Base-by-base conservation (phyloP, 2,113 vertebrate species). In the Sylvia atricapilla region DNA sequence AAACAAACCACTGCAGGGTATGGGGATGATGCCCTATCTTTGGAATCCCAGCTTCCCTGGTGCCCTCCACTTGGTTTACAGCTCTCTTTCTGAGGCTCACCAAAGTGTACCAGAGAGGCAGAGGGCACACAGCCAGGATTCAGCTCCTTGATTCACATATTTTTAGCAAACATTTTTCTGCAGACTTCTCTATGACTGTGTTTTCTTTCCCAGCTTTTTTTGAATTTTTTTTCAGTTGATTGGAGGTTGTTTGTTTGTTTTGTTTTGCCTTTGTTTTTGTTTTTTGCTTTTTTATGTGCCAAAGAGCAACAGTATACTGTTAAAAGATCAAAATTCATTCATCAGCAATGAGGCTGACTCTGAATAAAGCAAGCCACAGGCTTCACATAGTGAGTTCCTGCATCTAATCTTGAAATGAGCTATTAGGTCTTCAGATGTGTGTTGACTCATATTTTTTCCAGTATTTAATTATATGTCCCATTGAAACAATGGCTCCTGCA, bases 1-100 rank as follows among this genome's bases (percentile, higher is more conserved):
- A 63, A 49, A 13, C 15, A 43, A n/a, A 23, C 25, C 35, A 35
- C 13, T 9, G 9, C 0, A 1, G 1, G n/a, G 7, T 41, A 55
- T 30, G 60, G 12, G 19, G 88, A 78, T 33, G 41, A 49, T 41
- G 18, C 14, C 55, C 13, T 17, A 0, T 20, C 6, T 84, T 49
- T 56, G 46, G 55, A 84, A 49, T 62, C 31, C 83, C 28, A 43
- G 13, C 30, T 49, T 6, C 22, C 17, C 17, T 30, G 8, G 11
- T 52, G 58, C 18, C 31, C 49, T 72, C 12, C 21, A 20, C 33
- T 59, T 22, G 24, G 8, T 10, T 72, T 2, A 2, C 22, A 60
- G 7, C 4, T 47, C 52, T 56, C 37, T 66, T 80, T 58, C 55
- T 80, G 80, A 86, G 46, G 23, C 2, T 70, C 15, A 52, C 16